Evolutionary conservation across 2,797 vertebrate species (phyloP), one percentile per base, ranked within the genome.

Genomic region (Acipenser transmontanus): DNA sequence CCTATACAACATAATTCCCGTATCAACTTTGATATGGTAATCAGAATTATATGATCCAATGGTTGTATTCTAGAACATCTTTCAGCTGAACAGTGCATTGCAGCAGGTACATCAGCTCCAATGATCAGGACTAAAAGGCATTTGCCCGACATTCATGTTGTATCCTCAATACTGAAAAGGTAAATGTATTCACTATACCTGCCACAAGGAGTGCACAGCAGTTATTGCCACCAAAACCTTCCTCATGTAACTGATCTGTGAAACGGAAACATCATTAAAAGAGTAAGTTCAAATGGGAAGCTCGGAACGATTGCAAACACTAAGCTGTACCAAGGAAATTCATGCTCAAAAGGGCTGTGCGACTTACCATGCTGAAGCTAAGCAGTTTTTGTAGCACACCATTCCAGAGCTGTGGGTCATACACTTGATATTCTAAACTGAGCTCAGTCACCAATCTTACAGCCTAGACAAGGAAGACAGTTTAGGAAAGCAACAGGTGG

Each of bases 301-400:
- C 12, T 50, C 7, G 14, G 6, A 47, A 20, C 9, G 6, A 56
- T 6, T 56, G 49, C 52, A 56, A 47, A 50, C 17, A 51, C 50
- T 20, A 49, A 60, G 60, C 20, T 20, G 8, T 12, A 34, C 9
- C 34, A 8, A 10, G 61, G 51, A 9, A 48, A 56, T 34, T 17
- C 13, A 50, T 34, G 52, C 0, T 47, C 14, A 8, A 12, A 59
- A 48, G 50, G 47, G 57, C 51, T 2, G 2, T 10, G 0, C 0
- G 4, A 51, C 88, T 85, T 77, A 98, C 97, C 94, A 95, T 85
- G 59, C 88, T 94, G 81, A 98, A 97, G 49, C 83, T 78, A 9
- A 98, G 83, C 63, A 99, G 87, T 76, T 98, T 98, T 81, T 98
- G 96, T 11, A 99, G 79, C 8, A 99, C 80, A 61, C 87, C 89